phyloP scores from a whole-genome alignment of 2,797 vertebrate species.

The Microctenopoma lineatum region DNA sequence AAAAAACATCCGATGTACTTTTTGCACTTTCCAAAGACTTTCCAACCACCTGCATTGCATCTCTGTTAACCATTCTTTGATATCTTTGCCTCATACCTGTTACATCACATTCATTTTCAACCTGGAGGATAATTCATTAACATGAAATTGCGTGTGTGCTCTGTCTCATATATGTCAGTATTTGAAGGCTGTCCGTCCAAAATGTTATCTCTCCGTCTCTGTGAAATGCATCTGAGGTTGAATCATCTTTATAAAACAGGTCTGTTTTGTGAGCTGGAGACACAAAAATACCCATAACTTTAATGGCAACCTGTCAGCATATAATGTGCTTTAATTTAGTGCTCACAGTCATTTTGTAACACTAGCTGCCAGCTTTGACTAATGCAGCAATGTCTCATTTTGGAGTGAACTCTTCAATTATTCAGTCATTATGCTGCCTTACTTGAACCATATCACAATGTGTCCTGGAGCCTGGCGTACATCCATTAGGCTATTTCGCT shows the following conservation, averaged over 20 bases:
- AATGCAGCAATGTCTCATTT: constrained; percentile 57
- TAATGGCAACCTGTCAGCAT: constrained; percentile 22
- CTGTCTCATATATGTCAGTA: background rate
- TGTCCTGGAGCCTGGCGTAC: constrained; percentile 21
- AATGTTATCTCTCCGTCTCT: background rate
- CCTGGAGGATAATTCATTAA: background rate
- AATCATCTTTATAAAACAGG: constrained; percentile 10
- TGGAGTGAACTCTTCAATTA: constrained; percentile 57
- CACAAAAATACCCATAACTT: constrained; percentile 11
- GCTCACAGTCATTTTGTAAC: constrained; percentile 28
- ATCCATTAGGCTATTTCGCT: constrained; percentile 60
- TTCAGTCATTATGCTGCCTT: constrained; percentile 49
- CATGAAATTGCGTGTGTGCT: background rate
- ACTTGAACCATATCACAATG: constrained; percentile 39
- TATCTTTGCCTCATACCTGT: background rate
- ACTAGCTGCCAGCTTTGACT: constrained; percentile 35
- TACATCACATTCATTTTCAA: background rate
- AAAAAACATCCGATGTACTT: constrained; percentile 11
- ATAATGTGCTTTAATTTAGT: constrained; percentile 44
- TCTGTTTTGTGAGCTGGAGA: constrained; percentile 12
- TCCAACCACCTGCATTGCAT: too few relatives aligned
- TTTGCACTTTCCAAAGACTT: background rate
- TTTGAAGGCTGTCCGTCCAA: background rate
- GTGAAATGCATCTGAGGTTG: constrained; percentile 1
- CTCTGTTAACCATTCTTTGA: background rate